Conservation (phyloP, 1,140 invertebrate genomes). For the Zaprionus nigranus region DNA sequence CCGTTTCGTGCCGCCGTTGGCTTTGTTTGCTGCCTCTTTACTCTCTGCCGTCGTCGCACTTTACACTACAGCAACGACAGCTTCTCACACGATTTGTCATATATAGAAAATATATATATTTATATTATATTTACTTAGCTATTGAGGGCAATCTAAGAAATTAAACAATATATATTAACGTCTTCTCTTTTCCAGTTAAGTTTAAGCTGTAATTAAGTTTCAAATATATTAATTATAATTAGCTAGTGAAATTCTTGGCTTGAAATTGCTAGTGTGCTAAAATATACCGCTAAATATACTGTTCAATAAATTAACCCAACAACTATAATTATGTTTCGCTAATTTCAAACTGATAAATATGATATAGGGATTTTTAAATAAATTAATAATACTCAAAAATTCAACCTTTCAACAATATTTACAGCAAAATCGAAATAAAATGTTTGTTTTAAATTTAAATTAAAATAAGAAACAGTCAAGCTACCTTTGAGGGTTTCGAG, state of each 20-base stretch:
- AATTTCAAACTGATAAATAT: background rate
- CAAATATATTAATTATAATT: background rate
- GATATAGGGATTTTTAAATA: background rate
- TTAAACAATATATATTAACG: background rate
- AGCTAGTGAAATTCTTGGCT: background rate
- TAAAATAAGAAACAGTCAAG: no score
- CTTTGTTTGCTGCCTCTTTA: constrained; percentile 40
- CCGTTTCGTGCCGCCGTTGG: constrained; percentile 66
- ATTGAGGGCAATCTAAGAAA: background rate
- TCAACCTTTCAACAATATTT: no score
- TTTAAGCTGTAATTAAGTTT: background rate
- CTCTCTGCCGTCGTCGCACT: background rate
- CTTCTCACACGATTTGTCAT: constrained; percentile 7
- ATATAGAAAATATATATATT: background rate
- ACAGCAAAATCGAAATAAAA: background rate
- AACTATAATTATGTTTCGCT: background rate
- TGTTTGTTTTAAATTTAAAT: background rate
- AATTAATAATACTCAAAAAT: no score
- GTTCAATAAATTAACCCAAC: background rate
- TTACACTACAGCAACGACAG: constrained; percentile 32
- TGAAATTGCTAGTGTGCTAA: background rate
- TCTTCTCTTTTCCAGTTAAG: background rate
- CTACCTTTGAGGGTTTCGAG: background rate
- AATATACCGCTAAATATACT: background rate
- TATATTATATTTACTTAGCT: background rate